Percentiles rank a stretch among this genome's conserved stretches.
These are phyloP conservation scores for Coluber constrictor DNA, from an alignment of 2,797 vertebrate genomes.

Conservation along the genomic window DNA sequence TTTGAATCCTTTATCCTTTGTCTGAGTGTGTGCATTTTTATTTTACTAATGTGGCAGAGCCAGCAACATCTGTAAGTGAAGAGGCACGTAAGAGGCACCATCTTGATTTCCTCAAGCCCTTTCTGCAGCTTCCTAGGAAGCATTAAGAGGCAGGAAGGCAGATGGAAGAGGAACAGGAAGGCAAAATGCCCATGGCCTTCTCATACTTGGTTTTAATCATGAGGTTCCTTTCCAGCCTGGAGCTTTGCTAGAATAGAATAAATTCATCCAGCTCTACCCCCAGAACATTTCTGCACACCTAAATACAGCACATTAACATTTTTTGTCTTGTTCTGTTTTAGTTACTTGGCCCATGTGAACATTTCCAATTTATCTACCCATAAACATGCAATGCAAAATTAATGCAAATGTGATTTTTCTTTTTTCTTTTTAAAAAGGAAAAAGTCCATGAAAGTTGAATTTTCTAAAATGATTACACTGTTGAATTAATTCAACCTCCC, in stretches of 20 bases:
- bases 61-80: background rate
- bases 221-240: background rate
- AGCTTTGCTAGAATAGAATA: background rate
- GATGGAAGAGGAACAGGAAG: background rate
- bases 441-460: background rate
- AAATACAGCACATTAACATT: background rate
- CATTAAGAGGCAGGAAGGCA: background rate
- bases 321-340: background rate
- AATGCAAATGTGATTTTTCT: background rate
- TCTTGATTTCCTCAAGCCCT: background rate
- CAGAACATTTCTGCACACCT: background rate
- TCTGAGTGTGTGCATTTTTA: background rate
- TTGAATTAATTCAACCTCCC: constrained; percentile 13
- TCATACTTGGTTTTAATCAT: background rate
- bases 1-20: background rate
- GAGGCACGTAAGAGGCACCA: background rate
- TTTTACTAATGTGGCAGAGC: background rate
- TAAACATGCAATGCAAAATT: background rate
- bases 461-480: constrained; percentile 2
- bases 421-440: background rate
- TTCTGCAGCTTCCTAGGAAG: background rate
- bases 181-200: background rate
- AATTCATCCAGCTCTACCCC: background rate
- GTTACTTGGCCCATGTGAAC: background rate
- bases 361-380: background rate